phyloP scores from a whole-genome alignment of 2,888 invertebrate genomes.

The Dynastes hyllus region DNA sequence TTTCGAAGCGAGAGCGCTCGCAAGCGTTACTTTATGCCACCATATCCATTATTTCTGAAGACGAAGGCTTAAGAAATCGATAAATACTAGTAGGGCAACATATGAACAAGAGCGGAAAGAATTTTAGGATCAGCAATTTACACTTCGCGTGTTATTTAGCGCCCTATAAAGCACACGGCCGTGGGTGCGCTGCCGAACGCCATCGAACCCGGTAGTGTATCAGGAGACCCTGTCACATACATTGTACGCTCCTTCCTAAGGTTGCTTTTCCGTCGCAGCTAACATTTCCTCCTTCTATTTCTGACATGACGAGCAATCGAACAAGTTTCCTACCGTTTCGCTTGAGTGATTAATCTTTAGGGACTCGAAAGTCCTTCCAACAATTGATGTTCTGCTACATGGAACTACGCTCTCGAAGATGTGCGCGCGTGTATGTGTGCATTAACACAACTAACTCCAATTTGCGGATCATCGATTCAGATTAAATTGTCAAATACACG shows the following conservation, averaged over 20 bases:
- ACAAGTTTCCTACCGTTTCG: slow-evolving; percentile 50
- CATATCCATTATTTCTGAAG: slow-evolving; percentile 28
- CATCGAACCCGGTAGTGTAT: slow-evolving; percentile 47
- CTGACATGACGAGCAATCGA: slow-evolving; percentile 49
- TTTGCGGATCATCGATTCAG: slow-evolving; percentile 45
- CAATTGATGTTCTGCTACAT: slow-evolving; percentile 47
- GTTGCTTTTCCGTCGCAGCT: slow-evolving; percentile 20
- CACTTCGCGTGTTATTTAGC: slow-evolving; percentile 58
- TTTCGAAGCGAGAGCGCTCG: background rate
- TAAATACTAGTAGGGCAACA: slow-evolving; percentile 60
- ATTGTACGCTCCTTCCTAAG: slow-evolving; percentile 46
- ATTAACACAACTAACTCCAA: slow-evolving; percentile 40
- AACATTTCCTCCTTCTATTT: slow-evolving; percentile 40
- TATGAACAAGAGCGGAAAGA: slow-evolving; percentile 60
- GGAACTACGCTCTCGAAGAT: slow-evolving; percentile 1
- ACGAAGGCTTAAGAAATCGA: slow-evolving; percentile 56
- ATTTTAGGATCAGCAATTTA: slow-evolving; percentile 59
- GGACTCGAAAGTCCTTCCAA: slow-evolving; percentile 50
- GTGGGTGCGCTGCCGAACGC: slow-evolving; percentile 26
- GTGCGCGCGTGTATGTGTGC: slow-evolving; percentile 19
- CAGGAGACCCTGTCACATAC: slow-evolving; percentile 50
- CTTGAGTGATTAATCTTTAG: slow-evolving; percentile 52
- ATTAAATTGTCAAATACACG: slow-evolving; percentile 39
- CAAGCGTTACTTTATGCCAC: background rate
- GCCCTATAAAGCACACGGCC: slow-evolving; percentile 56